A percentile compares a stretch with the other conserved stretches of the same genome.
Conservation (phyloP, 2,113 vertebrate species). For the Dolichallabes microphthalmus region DNA sequence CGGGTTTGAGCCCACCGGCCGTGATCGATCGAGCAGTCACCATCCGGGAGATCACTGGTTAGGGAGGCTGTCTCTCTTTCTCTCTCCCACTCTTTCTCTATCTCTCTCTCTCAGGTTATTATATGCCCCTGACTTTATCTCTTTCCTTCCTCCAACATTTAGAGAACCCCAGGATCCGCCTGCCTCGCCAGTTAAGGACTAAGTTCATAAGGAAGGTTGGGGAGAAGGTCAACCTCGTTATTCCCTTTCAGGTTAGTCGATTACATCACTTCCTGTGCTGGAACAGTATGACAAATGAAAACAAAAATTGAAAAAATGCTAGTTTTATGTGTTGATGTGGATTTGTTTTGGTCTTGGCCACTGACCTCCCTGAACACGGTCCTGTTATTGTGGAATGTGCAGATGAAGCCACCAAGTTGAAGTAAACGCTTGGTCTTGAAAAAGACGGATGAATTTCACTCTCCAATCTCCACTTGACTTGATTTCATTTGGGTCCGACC, state of each 20-base stretch:
- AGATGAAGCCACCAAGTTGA: neutral
- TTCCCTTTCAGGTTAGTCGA: conserved; percentile 84
- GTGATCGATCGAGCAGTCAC: conserved; percentile 76
- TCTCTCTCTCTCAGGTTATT: neutral
- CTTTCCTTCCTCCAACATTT: conserved; percentile 3
- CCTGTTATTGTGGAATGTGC: neutral
- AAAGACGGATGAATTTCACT: neutral
- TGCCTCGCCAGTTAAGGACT: conserved; percentile 83
- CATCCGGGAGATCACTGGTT: conserved; percentile 83
- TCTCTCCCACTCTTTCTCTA: conserved; percentile 6
- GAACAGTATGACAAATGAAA: neutral
- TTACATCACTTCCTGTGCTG: neutral
- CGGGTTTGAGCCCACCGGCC: conserved; percentile 79
- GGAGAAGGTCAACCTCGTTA: conserved; percentile 83
- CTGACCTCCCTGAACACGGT: neutral
- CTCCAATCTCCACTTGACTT: neutral
- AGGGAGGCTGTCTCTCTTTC: conserved; percentile 55
- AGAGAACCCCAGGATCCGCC: conserved; percentile 88
- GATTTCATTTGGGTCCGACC: neutral
- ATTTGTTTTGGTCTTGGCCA: neutral
- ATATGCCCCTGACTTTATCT: neutral
- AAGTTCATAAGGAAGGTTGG: conserved; percentile 79
- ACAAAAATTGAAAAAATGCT: neutral
- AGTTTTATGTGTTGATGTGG: neutral
- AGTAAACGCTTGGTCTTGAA: neutral